Base-by-base conservation (phyloP, 1,140 invertebrate species). In the Calliopsis andreniformis region DNA sequence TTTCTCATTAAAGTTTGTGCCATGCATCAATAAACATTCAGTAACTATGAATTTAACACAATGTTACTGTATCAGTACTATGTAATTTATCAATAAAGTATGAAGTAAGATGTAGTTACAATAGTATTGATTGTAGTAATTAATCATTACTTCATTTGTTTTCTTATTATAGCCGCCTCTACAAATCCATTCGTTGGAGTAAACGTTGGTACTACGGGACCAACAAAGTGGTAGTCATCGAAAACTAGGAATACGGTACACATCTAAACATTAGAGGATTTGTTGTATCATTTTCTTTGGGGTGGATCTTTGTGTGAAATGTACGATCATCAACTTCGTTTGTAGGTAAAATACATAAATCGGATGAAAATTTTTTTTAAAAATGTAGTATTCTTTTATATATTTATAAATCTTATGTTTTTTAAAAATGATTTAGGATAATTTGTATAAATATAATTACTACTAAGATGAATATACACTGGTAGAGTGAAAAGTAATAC, bases 131-230 rank as follows among this genome's bases (percentile, higher is more conserved):
- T 25, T 28, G 10, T 14, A 16, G 10, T 39, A 39, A 35, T 35
- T 47, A 62, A 72, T 30, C 8, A 28, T n/a, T 39, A 63, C 23
- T 55, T 69, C 64, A 73, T 71, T 72, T 42, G 62, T 70, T 71
- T 68, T 85, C 86, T 87, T 23, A 68, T 86, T 82, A 70, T 82
- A 85, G 86, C 86, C 79, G 87, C 86, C 53, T 87, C 88, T 35
- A 91, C 90, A 84, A 91, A 91, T 77, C 90, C 89, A 45, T 91
- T 91, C 80, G 76, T 88, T 81, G 88, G 84, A 84, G 73, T 87
- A 59, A 88, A 87, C 30, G 75, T 82, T 62, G 83, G 82, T 18
- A 63, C 78, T 39, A 58, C 86, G 42, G 84, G 83, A 70, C 77
- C 86, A 78, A 87, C 80, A 75, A 89, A 90, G 62, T 91, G 90